phyloP scores from a whole-genome alignment of 2,797 vertebrate genomes.

The Gobio occitaniae region DNA sequence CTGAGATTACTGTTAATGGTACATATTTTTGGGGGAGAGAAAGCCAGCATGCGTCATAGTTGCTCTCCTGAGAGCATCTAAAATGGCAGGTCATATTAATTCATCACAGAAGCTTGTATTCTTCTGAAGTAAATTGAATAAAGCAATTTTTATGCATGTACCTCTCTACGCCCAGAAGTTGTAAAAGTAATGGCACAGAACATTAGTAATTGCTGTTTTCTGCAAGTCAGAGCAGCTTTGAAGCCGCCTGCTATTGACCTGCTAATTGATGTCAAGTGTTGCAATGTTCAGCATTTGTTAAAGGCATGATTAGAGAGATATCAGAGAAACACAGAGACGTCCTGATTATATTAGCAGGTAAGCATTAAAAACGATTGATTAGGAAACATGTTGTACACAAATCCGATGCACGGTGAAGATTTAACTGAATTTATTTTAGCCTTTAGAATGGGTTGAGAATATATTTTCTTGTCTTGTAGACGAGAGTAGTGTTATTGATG shows the following conservation, averaged over 20 bases:
- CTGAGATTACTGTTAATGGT: constrained; percentile 25
- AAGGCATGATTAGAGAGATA: not conserved
- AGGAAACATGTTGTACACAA: constrained; percentile 4
- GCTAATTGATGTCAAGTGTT: not conserved
- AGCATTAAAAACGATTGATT: not conserved
- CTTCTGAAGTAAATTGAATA: not conserved
- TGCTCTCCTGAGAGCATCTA: constrained; percentile 13
- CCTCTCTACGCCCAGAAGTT: not conserved
- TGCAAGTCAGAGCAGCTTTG: not conserved
- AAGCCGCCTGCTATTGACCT: not conserved
- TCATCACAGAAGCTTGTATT: not conserved
- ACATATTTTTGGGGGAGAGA: not conserved
- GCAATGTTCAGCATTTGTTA: constrained; percentile 8
- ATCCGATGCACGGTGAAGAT: not conserved
- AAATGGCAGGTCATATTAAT: constrained; percentile 9
- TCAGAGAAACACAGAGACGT: not conserved
- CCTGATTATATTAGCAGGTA: not conserved
- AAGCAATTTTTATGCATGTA: not conserved
- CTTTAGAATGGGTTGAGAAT: too few species aligned
- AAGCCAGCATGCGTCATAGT: constrained; percentile 1
- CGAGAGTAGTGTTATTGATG: not conserved
- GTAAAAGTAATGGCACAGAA: not conserved
- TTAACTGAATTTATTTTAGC: not conserved
- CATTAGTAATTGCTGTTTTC: constrained; percentile 30
- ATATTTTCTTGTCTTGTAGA: not conserved